phyloP scores from a whole-genome alignment of 2,888 invertebrate species.

The Vesta saturnalis region DNA sequence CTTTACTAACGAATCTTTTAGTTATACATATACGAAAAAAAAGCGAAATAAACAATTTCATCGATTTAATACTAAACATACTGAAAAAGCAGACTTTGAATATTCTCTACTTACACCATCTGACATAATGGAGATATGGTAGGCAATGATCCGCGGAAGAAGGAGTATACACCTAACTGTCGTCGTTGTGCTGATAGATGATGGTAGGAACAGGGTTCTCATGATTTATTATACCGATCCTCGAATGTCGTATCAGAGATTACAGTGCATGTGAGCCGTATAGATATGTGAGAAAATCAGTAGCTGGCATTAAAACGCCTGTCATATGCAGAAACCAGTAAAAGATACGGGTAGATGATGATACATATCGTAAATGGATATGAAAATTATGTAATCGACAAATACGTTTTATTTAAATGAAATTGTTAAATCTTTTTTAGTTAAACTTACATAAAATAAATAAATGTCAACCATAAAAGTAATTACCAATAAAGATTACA shows the following conservation, averaged over 20 bases:
- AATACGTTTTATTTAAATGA: too few species aligned
- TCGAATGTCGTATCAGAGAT: constrained; percentile 59
- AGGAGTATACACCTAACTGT: constrained; percentile 44
- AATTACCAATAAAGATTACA: too few species aligned
- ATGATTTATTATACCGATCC: constrained; percentile 61
- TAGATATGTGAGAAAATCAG: constrained; percentile 58
- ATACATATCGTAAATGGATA: constrained; percentile 23
- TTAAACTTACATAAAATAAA: too few species aligned
- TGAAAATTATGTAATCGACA: constrained; percentile 13
- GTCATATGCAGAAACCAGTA: constrained; percentile 34
- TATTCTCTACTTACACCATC: constrained; percentile 20
- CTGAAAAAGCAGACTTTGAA: too few species aligned
- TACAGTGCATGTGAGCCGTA: constrained; percentile 58
- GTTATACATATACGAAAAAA: background rate
- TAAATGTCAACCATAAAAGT: too few species aligned
- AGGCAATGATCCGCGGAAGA: constrained; percentile 45
- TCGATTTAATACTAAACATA: too few species aligned
- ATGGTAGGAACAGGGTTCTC: constrained; percentile 55
- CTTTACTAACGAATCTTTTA: constrained; percentile 26
- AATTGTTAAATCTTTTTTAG: too few species aligned
- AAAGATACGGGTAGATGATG: constrained; percentile 28
- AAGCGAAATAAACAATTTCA: constrained; percentile 9
- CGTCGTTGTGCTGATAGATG: constrained; percentile 54
- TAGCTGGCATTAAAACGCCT: constrained; percentile 57
- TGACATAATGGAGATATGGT: constrained; percentile 35